Base-by-base conservation (phyloP, 2,797 vertebrate species). In the Xenops minutus region DNA sequence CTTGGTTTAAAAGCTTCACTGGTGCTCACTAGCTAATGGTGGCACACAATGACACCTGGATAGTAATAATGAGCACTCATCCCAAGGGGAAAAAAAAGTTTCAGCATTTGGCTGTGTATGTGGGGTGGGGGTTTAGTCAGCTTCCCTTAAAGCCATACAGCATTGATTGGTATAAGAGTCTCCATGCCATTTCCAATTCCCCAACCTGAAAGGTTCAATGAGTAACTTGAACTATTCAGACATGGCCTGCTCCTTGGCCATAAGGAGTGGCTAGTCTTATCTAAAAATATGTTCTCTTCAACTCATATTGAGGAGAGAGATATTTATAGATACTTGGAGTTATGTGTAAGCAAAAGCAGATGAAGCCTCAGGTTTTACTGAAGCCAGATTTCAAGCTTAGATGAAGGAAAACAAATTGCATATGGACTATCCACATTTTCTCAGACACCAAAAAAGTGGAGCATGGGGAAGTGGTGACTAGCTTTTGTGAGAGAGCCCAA, bases 301-400 rank as follows among this genome's bases (percentile, higher is more conserved):
- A 72, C n/a, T 88, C n/a, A 17, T n/a, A 55, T 30, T 66, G 59
- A 75, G 58, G 30, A 83, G 22, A 84, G 62, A 74, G 29, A 55
- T 89, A 92, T 94, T 92, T 95, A 90, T 74, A 95, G 85, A 85
- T 69, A 86, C 77, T 90, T 84, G 24, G n/a, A 88, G 74, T 52
- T 61, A 44, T 18, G 34, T 64, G 39, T 92, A 95, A 95, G 86
- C 74, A 93, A 94, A 92, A 93, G 74, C 93, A 95, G 90, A 95
- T 82, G 92, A 96, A 92, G 63, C 49, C 74, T 82, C 44, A 79
- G 74, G 83, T 95, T 92, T 92, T 94, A 88, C 79, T 1, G 0
- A 92, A 92, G 64, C 58, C 78, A 95, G 71, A 92, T 61, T 92
- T 71, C 52, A 81, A 85, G 17, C 2, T 87, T 39, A 64, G 51